Percentiles rank a stretch among this genome's conserved stretches.
phyloP scores from a whole-genome alignment of 2,888 invertebrate genomes.

The Volucella zonaria region DNA sequence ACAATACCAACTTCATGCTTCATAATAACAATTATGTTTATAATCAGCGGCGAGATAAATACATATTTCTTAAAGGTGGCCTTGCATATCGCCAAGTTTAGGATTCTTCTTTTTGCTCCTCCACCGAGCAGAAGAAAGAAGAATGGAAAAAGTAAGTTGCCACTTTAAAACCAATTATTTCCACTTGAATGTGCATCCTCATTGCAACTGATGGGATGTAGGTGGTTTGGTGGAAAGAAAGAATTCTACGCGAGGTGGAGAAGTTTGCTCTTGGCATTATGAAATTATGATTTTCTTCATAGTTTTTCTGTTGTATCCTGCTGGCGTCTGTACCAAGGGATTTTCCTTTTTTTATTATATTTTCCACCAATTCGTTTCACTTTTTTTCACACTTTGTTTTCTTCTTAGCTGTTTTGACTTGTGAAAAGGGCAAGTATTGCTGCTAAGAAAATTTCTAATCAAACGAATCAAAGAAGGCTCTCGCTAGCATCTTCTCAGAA shows the following conservation, averaged over 20 bases:
- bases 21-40: too few relatives aligned
- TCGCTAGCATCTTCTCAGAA: too few relatives aligned
- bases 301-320: slow-evolving; percentile 57
- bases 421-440: too few relatives aligned
- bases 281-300: slow-evolving; percentile 66
- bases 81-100: too few relatives aligned
- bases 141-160: slow-evolving; percentile 53
- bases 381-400: too few relatives aligned
- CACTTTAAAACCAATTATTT: slow-evolving; percentile 71
- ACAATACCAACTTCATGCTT: too few relatives aligned
- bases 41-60: too few relatives aligned
- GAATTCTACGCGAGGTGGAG: slow-evolving; percentile 36
- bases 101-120: background rate
- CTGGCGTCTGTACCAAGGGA: slow-evolving; percentile 31
- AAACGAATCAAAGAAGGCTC: too few relatives aligned
- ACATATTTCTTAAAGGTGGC: too few relatives aligned
- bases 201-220: slow-evolving; percentile 27
- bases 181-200: slow-evolving; percentile 67
- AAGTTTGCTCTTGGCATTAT: slow-evolving; percentile 65
- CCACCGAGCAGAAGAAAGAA: background rate
- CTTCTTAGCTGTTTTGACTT: too few relatives aligned
- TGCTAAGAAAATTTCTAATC: background rate
- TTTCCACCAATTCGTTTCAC: background rate
- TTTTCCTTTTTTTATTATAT: slow-evolving; percentile 28
- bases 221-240: background rate